Evolutionary conservation across 2,113 vertebrate genomes (phyloP).

Genomic region (Platysternon megacephalum): DNA sequence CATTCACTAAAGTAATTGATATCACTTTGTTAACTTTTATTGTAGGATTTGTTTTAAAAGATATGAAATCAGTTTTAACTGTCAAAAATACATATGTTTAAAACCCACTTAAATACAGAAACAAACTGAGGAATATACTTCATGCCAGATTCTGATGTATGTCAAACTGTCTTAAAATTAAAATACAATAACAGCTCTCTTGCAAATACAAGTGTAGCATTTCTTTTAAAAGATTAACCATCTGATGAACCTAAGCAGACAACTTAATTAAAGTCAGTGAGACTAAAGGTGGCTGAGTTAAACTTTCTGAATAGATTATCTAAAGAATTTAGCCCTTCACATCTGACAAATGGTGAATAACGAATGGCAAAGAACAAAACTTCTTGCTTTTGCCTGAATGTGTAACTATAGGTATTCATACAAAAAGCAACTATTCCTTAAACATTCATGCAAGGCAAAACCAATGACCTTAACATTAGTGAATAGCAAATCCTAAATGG

Average conservation of each 20-base stretch:
- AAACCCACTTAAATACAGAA: constrained; percentile 9
- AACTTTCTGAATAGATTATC: constrained; percentile 34
- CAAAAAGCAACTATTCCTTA: not conserved
- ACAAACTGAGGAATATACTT: not conserved
- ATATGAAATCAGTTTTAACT: constrained; percentile 11
- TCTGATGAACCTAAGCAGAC: constrained; percentile 29
- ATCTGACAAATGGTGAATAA: not conserved
- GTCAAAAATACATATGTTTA: constrained; percentile 10
- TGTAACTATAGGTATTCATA: not conserved
- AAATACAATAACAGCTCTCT: not conserved
- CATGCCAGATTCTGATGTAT: not conserved
- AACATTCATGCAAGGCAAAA: not conserved
- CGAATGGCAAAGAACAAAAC: not conserved
- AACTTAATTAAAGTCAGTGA: constrained; percentile 56
- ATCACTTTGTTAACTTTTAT: not conserved
- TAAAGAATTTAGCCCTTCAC: constrained; percentile 33
- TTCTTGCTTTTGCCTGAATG: not conserved
- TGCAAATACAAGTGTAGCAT: constrained; percentile 7
- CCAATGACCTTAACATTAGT: not conserved
- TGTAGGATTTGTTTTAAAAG: not conserved
- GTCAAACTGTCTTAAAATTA: not conserved
- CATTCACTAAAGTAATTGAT: not conserved
- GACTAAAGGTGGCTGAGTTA: constrained; percentile 37
- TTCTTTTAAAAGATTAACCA: constrained; percentile 49
- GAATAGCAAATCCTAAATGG: not conserved